A percentile compares a stretch with the other conserved stretches of the same genome.
phyloP scores from a whole-genome alignment of 2,888 invertebrate species.

The Campopleginae sp. region DNA sequence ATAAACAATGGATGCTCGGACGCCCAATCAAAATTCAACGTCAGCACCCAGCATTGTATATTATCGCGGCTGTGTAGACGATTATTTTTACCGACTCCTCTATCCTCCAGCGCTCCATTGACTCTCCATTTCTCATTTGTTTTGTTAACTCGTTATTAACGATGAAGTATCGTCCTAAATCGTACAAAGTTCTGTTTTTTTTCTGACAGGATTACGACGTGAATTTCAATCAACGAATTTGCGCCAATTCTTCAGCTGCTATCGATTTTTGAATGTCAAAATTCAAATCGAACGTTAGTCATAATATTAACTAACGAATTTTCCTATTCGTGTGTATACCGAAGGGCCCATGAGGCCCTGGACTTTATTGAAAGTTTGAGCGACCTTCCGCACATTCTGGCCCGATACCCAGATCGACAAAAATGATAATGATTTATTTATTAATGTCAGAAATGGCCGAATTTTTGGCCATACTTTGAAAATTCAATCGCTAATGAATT shows the following conservation, averaged over 20 bases:
- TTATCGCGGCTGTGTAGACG: not conserved
- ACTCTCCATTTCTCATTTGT: not conserved
- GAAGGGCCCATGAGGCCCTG: not conserved
- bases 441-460: not conserved
- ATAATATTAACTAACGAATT: constrained; percentile 12
- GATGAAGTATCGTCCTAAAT: not conserved
- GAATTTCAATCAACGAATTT: constrained; percentile 27
- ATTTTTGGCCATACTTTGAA: not conserved
- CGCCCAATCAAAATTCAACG: constrained; percentile 69
- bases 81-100: not conserved
- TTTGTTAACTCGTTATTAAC: constrained; percentile 13
- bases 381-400: not conserved
- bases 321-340: constrained; percentile 8
- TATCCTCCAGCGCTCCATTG: not conserved
- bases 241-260: not conserved
- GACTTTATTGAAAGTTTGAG: not conserved
- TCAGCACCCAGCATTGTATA: not conserved
- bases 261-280: constrained; percentile 18
- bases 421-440: not conserved
- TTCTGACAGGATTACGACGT: not conserved
- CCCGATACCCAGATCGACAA: not conserved
- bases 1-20: constrained; percentile 69
- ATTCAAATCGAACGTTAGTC: too few species aligned
- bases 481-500: not conserved
- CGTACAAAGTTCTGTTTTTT: not conserved